Base-by-base conservation (phyloP, 2,113 vertebrate species). In the Oncorhynchus kisutch region DNA sequence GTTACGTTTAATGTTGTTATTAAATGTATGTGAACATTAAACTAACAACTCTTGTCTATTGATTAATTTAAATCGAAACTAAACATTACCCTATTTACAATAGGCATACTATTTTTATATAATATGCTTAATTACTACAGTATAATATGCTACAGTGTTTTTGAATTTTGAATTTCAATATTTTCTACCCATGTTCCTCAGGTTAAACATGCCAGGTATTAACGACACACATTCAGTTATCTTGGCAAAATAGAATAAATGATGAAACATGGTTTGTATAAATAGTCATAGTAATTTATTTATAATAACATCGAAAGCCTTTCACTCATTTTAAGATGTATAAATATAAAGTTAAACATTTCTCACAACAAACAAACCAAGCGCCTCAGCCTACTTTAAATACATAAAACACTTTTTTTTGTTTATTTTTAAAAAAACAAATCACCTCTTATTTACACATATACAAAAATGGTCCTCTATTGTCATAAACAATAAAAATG, bases 261-360 rank as follows among this genome's bases (percentile, higher is more conserved):
- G 24, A 34, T 2, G 31, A 74, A 39, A 59, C 67, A 1, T 0
- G 14, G 59, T 84, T 80, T 80, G 91, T 96, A 97, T 96, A 97
- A 97, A 96, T 97, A 96, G 92, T 75, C 79, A 82, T 79, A 66
- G 85, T 84, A 60, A 86, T 91, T 92, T 94, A 91, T 95, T 95
- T 95, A 45, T 94, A 93, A 91, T 94, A 93, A 92, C 90, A 86
- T 89, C 84, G 88, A 93, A 16, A 16, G 12, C 5, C 93, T 93
- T 93, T 92, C 95, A 95, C 93, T 93, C 94, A 0, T 83, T 87
- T 93, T 88, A 87, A 91, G 80, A 87, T 94, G 95, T 96, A 97
- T 97, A 97, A 96, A 97, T 96, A 97, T 97, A 97, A 96, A 96
- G 93, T 93, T 94, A 90, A 93, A 91, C 90, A 88, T 94, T 90